A percentile compares a stretch with the other conserved stretches of the same genome.
Evolutionary conservation across 2,888 invertebrate genomes (phyloP).

Genomic region (Limnephilus auricula): DNA sequence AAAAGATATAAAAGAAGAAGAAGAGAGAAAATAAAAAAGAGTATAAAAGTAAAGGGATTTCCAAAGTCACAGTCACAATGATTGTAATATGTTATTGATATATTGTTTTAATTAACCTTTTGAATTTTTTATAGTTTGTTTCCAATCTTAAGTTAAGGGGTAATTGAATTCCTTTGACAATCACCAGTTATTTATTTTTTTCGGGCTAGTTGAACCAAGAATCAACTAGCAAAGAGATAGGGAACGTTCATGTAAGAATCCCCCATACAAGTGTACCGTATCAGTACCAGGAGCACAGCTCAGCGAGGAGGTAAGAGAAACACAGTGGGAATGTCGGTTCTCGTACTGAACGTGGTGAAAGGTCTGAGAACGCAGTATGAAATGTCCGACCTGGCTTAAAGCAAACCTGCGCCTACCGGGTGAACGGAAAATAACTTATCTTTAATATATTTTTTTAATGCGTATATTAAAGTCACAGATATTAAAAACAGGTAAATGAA

Average conservation of each 20-base stretch:
- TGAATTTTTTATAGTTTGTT: no score
- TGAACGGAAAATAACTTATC: not conserved
- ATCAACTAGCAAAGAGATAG: not conserved
- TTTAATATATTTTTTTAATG: not conserved
- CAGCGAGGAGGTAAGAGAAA: constrained; percentile 9
- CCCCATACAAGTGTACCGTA: constrained; percentile 21
- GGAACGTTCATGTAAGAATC: not conserved
- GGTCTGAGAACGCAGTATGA: not conserved
- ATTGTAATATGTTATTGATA: no score
- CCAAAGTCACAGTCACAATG: no score
- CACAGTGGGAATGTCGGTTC: not conserved
- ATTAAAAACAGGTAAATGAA: no score
- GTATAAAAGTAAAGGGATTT: no score
- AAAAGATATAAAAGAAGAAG: no score
- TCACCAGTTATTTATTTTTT: no score
- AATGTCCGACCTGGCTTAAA: constrained; percentile 27
- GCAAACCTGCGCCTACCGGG: constrained; percentile 20
- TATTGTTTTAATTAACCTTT: no score
- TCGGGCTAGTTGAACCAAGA: not conserved
- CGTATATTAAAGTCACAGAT: no score
- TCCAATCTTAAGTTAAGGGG: no score
- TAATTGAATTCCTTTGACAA: no score
- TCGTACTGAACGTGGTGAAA: constrained; percentile 16
- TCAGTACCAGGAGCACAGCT: constrained; percentile 3
- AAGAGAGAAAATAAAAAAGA: no score